Evolutionary conservation across 2,888 invertebrate species (phyloP), one percentile per base, ranked within the genome.

Genomic region (Cantharis rufa): DNA sequence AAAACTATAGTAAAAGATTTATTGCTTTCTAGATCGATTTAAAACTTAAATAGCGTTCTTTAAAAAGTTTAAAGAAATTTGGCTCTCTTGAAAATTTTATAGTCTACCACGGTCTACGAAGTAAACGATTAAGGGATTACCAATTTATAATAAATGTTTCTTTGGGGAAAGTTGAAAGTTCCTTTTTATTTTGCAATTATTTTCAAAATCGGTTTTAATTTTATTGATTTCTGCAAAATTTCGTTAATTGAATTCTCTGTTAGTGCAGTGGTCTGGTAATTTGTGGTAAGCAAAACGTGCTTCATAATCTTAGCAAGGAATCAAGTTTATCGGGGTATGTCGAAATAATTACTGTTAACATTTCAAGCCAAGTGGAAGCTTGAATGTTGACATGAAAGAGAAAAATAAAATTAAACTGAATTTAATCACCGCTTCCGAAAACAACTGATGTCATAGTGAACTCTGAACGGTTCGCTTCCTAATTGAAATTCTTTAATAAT

Each of bases 1-100:
- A 66, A 66, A 66, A 21, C 64, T 66, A 66, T 66, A 18, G 64
- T 66, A 66, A 66, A 66, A 66, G 64, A 66, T 66, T 66, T 66
- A 66, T 66, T n/a, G 64, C 64, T 66, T 21, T 66, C 64, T 5
- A 21, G 18, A 66, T 21, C 64, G 64, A 66, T 66, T 16, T 18
- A 66, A 66, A 66, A 66, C 64, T 66, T 66, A 66, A 66, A 66
- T 61, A 15, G 48, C 21, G 13, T 70, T 48, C 48, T 48, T n/a
- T 48, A 48, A n/a, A 48, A 48, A 48, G 48, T 48, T 48, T 48
- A 48, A 48, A 48, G n/a, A 48, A 48, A 48, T 48, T 48, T 48
- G 48, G n/a, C 9, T 48, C n/a, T n/a, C 48, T n/a, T n/a, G 48
- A 48, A 48, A 48, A n/a, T 48, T 48, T 48, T 48, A 48, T 48